phyloP scores from a whole-genome alignment of 1,140 invertebrate genomes.

The Drosophila seguyi region DNA sequence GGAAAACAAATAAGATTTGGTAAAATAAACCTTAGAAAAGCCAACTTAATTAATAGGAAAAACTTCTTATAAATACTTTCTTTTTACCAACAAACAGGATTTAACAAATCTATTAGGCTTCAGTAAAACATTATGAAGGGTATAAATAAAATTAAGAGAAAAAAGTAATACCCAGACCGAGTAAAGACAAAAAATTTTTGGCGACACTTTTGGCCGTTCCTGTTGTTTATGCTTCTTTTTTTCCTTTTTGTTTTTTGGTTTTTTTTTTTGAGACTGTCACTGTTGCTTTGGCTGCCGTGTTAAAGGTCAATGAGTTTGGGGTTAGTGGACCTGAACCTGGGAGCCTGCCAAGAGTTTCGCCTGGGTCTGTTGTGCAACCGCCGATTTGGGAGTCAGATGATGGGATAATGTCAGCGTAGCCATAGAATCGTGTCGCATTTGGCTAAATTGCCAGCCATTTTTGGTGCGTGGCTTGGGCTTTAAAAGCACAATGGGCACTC shows the following conservation, averaged over 20 bases:
- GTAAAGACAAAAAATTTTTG: constrained; percentile 43
- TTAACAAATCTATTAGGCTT: neutral
- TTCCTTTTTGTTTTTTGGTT: no score
- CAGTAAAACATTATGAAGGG: neutral
- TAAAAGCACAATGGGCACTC: constrained; percentile 44
- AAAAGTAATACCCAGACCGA: constrained; percentile 3
- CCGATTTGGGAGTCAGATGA: constrained; percentile 30
- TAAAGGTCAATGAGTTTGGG: constrained; percentile 78
- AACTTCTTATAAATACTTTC: neutral
- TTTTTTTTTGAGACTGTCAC: neutral
- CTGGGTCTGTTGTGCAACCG: constrained; percentile 46
- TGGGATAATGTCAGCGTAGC: constrained; percentile 46
- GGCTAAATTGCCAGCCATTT: constrained; percentile 51
- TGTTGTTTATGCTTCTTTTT: constrained; percentile 5
- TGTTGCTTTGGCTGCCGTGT: constrained; percentile 39
- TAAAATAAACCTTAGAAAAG: neutral
- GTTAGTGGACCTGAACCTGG: constrained; percentile 77
- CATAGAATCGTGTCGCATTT: constrained; percentile 56
- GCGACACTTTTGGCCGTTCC: constrained; percentile 68
- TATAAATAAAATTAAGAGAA: neutral
- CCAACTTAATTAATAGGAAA: no score
- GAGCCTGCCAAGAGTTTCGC: constrained; percentile 44
- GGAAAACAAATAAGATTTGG: neutral
- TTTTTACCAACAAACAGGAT: no score
- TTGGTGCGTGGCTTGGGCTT: constrained; percentile 36